Base-by-base conservation (phyloP, 1,140 invertebrate genomes). In the Orius laevigatus region DNA sequence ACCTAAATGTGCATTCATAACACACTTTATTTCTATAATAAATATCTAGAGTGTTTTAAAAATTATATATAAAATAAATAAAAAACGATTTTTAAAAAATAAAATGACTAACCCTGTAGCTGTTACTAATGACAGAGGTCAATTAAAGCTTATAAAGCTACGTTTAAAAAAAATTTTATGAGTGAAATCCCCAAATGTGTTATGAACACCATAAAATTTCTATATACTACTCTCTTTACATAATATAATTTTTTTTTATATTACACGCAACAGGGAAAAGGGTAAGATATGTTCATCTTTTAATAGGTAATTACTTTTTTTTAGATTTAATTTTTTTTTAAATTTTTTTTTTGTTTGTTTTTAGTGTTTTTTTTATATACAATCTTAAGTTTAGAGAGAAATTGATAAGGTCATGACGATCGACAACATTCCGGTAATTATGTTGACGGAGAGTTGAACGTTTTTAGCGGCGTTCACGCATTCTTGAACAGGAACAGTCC, bases 181-280 rank as follows among this genome's bases (percentile, higher is more conserved):
- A 11, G n/a, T 16, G 40, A 16, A 42, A 20, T 46, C 20, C 14
- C 18, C 38, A 47, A 47, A 47, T 47, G 45, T 47, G 45, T 47
- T 47, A 47, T 47, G 45, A 47, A 47, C 45, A 47, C 33, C 15
- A 19, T 47, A 36, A 11, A 16, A 47, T 18, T 12, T 14, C 12
- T 47, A 36, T 47, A 36, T 46, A 46, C 36, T n/a, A n/a, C n/a
- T n/a, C n/a, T 46, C 15, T 47, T 36, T 47, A 47, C 38, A 47
- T 44, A 47, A 35, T 47, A 47, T 47, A 35, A n/a, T n/a, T n/a
- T n/a, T n/a, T n/a, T n/a, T n/a, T n/a, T n/a, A n/a, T n/a, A n/a
- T 35, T 47, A 47, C 45, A 47, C 31, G n/a, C 14, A 36, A 35
- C n/a, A 18, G 45, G 32, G n/a, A n/a, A n/a, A n/a, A n/a, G n/a